phyloP scores from a whole-genome alignment of 2,113 vertebrate genomes.

The Isurus oxyrinchus region DNA sequence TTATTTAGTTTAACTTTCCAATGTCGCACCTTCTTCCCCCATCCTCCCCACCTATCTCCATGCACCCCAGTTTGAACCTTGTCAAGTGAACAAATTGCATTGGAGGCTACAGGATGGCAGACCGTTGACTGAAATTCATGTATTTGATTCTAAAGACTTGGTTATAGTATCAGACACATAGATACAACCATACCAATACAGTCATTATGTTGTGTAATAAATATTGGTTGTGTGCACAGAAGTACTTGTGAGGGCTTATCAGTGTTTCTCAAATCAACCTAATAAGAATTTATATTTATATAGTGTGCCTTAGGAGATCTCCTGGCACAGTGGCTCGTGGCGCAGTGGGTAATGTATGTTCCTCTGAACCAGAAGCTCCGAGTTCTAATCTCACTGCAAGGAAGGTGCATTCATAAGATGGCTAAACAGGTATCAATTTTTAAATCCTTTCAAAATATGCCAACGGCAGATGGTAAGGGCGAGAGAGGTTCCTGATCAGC shows the following conservation, averaged over 20 bases:
- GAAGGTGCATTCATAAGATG: no score
- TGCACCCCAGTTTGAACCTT: not conserved
- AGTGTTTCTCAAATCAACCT: not conserved
- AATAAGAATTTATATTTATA: not conserved
- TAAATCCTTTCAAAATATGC: no score
- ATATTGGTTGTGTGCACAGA: not conserved
- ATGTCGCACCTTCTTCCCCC: not conserved
- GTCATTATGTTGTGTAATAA: not conserved
- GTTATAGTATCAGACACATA: not conserved
- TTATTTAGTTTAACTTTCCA: not conserved
- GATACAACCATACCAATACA: not conserved
- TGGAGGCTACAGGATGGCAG: not conserved
- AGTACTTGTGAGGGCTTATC: not conserved
- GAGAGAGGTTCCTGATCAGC: no score
- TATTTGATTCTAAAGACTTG: not conserved
- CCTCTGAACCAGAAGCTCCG: no score
- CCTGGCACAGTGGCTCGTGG: no score
- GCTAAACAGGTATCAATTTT: no score
- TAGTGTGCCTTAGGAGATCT: no score
- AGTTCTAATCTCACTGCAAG: no score
- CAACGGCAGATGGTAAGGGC: no score
- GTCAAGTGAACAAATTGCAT: not conserved
- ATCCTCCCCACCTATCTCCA: not conserved
- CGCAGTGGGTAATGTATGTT: no score
- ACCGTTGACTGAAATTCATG: not conserved